Evolutionary conservation across 2,113 vertebrate species (phyloP), one percentile per base, ranked within the genome.

Genomic region (Panthera tigris): DNA sequence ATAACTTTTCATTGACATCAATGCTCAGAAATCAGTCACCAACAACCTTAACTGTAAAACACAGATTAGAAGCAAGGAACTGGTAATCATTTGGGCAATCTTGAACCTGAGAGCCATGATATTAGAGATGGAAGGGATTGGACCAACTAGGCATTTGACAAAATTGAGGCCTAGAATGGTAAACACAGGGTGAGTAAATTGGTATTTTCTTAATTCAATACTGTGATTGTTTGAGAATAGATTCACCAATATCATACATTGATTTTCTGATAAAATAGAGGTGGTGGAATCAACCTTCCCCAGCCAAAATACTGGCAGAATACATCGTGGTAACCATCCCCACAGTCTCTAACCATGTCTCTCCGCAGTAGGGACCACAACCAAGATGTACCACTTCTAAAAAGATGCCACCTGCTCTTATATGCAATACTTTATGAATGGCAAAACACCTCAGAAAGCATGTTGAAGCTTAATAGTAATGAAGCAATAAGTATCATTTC

Each of bases 11-110:
- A 66, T 8, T 96, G 61, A 79, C 68, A 79, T 73, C 29, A 74
- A 29, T 85, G 52, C 52, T 76, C 80, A 93, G 50, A 80, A 94
- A 93, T 97, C 39, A 94, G 74, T 94, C 27, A 78, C 89, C 63
- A 94, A 85, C 50, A 94, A 68, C 13, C 1, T 6, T 45, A 74
- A 73, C 55, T 25, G 45, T 50, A 94, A 97, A 95, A 95, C 55
- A 76, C 13, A 93, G 89, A 76, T 31, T 29, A 92, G 61, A 90
- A 89, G 31, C 84, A 39, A 91, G 88, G 25, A 66, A 76, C 15
- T 66, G 2, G 39, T 83, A 55, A 73, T 66, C 36, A 33, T 52
- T 52, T 94, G 27, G 48, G 19, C 69, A 57, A 76, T 84, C 73
- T 97, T 69, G 68, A 96, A n/a, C 6, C 36, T 4, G 36, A 92